Evolutionary conservation across 2,113 vertebrate species (phyloP).

Genomic region (Cairina moschata): DNA sequence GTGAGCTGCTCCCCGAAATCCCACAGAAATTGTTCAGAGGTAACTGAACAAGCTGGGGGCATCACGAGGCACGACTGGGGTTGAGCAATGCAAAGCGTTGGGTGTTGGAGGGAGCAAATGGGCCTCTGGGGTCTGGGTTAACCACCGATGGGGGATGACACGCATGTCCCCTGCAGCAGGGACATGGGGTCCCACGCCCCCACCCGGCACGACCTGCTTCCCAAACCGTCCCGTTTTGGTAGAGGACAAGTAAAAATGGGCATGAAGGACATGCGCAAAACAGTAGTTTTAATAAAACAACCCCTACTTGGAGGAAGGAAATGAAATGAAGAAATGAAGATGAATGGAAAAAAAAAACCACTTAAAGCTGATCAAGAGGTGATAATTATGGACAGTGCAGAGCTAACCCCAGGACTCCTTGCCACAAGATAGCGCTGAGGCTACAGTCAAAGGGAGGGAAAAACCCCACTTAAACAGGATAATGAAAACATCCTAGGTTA

Average conservation of each 20-base stretch:
- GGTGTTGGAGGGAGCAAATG: neutral
- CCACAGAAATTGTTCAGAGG: neutral
- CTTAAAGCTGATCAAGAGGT: neutral
- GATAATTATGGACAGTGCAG: neutral
- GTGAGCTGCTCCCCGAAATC: neutral
- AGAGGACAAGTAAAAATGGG: neutral
- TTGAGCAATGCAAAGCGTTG: neutral
- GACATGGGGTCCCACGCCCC: rapidly evolving
- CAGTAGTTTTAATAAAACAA: neutral
- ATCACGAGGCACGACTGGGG: neutral
- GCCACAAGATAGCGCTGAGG: neutral
- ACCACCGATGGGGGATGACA: neutral
- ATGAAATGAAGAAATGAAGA: constrained; percentile 1
- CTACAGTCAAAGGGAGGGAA: neutral
- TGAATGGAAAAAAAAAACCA: neutral
- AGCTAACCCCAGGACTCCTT: neutral
- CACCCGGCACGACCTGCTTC: neutral
- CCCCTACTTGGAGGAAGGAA: neutral
- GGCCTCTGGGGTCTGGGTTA: neutral
- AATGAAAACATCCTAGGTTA: constrained; percentile 9
- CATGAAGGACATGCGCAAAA: neutral
- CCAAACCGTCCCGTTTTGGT: neutral
- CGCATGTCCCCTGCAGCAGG: neutral
- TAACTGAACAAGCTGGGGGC: neutral
- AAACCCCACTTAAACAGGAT: neutral